Percentiles rank a stretch among this genome's conserved stretches.
Conservation (phyloP, 2,888 invertebrate genomes). For the Drosophila neonasuta region DNA sequence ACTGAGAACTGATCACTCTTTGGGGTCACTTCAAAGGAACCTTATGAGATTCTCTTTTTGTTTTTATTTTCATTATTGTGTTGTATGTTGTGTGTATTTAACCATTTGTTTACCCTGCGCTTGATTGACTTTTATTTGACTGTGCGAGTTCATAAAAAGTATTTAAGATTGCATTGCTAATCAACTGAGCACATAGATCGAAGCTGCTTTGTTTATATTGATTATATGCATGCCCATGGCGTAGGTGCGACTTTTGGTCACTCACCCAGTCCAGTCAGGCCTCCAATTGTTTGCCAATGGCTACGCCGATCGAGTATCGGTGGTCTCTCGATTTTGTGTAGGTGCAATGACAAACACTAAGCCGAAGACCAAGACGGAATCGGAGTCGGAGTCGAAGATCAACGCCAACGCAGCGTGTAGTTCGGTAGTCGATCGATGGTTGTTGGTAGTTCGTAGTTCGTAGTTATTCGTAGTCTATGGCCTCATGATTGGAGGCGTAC, state of each 20-base stretch:
- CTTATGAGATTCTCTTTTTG: slow-evolving; percentile 5
- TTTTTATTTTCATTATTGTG: slow-evolving; percentile 9
- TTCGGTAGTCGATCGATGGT: slow-evolving; percentile 27
- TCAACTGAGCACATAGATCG: slow-evolving; percentile 47
- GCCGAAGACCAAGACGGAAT: background rate
- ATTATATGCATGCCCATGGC: slow-evolving; percentile 57
- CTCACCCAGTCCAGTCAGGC: slow-evolving; percentile 14
- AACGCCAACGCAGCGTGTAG: slow-evolving; percentile 51
- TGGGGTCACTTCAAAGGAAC: slow-evolving; percentile 24
- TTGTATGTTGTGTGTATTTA: slow-evolving; percentile 17
- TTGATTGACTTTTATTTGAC: slow-evolving; percentile 56
- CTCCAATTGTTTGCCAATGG: slow-evolving; percentile 56
- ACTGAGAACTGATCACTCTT: slow-evolving; percentile 22
- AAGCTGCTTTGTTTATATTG: slow-evolving; percentile 57
- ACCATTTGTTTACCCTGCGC: slow-evolving; percentile 29
- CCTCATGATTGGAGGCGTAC: slow-evolving; percentile 52
- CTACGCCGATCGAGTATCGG: slow-evolving; percentile 7
- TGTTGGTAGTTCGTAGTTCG: background rate
- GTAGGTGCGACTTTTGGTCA: slow-evolving; percentile 59
- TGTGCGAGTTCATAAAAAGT: slow-evolving; percentile 69
- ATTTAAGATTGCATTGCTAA: slow-evolving; percentile 65
- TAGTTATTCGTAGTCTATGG: background rate
- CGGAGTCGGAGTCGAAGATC: background rate
- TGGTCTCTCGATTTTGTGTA: slow-evolving; percentile 4
- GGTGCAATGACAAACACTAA: slow-evolving; percentile 15